Conservation (phyloP, 2,797 vertebrate species). For the Triplophysa bombifrons region DNA sequence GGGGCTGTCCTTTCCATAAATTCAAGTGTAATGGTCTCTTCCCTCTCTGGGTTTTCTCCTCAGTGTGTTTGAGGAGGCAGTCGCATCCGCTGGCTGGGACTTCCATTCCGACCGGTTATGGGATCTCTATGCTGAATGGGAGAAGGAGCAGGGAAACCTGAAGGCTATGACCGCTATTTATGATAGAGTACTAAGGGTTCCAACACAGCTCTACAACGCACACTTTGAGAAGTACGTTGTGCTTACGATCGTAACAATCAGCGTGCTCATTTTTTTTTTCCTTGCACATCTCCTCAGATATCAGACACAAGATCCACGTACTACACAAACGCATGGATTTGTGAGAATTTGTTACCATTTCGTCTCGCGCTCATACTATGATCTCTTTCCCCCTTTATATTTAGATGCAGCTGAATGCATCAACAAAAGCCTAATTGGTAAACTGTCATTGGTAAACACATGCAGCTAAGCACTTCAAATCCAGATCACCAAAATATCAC, state of each 20-base stretch:
- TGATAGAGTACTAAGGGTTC: constrained; percentile 78
- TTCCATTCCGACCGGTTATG: constrained; percentile 88
- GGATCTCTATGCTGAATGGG: constrained; percentile 87
- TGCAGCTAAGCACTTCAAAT: constrained; percentile 60
- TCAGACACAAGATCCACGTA: constrained; percentile 44
- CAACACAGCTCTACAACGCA: constrained; percentile 85
- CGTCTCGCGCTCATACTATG: constrained; percentile 59
- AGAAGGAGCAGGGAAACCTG: constrained; percentile 80
- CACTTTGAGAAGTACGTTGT: constrained; percentile 83
- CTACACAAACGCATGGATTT: constrained; percentile 52
- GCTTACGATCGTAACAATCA: background rate
- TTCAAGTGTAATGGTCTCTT: background rate
- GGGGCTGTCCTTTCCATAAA: no score
- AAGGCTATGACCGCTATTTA: constrained; percentile 74
- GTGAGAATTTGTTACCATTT: constrained; percentile 52
- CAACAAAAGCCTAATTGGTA: constrained; percentile 63
- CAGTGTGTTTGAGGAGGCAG: constrained; percentile 82
- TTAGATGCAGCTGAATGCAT: constrained; percentile 63
- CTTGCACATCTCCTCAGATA: constrained; percentile 38
- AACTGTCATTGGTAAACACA: constrained; percentile 57
- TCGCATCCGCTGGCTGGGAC: constrained; percentile 80
- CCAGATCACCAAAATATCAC: constrained; percentile 61
- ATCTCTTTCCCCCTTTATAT: constrained; percentile 61
- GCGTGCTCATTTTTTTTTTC: constrained; percentile 49
- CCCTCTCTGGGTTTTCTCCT: background rate